These are phyloP conservation scores for Drosophila putrida DNA, from an alignment of 2,888 invertebrate species.

Conservation along the genomic window DNA sequence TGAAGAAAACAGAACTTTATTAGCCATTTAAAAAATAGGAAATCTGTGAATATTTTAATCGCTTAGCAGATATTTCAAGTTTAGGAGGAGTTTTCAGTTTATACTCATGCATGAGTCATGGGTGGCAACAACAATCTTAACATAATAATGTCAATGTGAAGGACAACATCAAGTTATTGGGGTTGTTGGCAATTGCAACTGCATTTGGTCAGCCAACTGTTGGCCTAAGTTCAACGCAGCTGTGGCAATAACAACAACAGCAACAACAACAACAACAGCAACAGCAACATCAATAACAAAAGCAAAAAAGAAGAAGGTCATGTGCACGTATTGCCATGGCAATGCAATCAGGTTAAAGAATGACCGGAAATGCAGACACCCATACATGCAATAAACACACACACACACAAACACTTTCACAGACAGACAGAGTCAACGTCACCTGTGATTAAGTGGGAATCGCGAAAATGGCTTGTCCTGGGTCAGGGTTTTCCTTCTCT, in stretches of 20 bases:
- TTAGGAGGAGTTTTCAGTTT: not conserved
- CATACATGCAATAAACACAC: conserved; percentile 14
- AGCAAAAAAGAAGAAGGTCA: conserved; percentile 36
- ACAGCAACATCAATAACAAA: too few species aligned
- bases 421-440: conserved; percentile 29
- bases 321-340: conserved; percentile 37
- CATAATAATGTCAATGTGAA: conserved; percentile 75
- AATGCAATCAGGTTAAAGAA: conserved; percentile 61
- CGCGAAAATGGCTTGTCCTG: conserved; percentile 56
- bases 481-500: conserved; percentile 58
- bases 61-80: not conserved
- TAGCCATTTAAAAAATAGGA: not conserved
- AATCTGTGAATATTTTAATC: not conserved
- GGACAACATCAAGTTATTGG: conserved; percentile 37
- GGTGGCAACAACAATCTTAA: conserved; percentile 44
- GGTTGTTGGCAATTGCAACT: conserved; percentile 20
- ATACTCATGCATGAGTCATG: conserved; percentile 25
- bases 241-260: conserved; percentile 29
- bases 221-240: conserved; percentile 41
- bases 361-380: conserved; percentile 68
- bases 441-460: conserved; percentile 48
- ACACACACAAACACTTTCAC: not conserved
- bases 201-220: conserved; percentile 54
- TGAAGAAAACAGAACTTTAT: not conserved
- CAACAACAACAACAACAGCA: not conserved